These are phyloP conservation scores for Habroteleia sp. DNA, from an alignment of 2,888 invertebrate species.

Conservation along the genomic window DNA sequence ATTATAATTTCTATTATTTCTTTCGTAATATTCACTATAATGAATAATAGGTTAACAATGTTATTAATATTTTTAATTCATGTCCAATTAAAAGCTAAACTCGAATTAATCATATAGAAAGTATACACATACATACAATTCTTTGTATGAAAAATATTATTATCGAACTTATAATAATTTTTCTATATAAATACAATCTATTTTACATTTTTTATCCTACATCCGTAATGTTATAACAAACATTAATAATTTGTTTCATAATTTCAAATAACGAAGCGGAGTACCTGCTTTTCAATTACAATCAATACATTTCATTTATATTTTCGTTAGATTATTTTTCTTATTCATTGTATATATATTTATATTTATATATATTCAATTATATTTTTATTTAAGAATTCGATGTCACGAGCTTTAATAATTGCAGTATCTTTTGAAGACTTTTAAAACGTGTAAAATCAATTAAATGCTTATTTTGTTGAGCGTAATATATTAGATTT, in stretches of 20 bases:
- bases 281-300: slow-evolving; percentile 1
- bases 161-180: slow-evolving; percentile 39
- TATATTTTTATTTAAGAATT: slow-evolving; percentile 26
- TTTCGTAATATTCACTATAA: no score
- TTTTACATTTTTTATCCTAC: slow-evolving; percentile 31
- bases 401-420: slow-evolving; percentile 40
- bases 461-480: slow-evolving; percentile 17
- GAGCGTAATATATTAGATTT: slow-evolving; percentile 37
- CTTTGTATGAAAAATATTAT: slow-evolving; percentile 49
- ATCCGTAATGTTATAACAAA: slow-evolving; percentile 20
- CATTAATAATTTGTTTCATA: slow-evolving; percentile 10
- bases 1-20: no score
- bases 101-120: slow-evolving; percentile 13
- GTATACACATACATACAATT: slow-evolving; percentile 40
- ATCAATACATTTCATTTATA: slow-evolving; percentile 3
- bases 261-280: slow-evolving; percentile 6
- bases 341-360: no score
- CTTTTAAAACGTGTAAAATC: slow-evolving; percentile 8
- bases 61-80: no score
- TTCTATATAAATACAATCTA: slow-evolving; percentile 37
- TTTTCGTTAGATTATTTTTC: slow-evolving; percentile 5
- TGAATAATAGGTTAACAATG: no score
- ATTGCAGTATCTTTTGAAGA: slow-evolving; percentile 10
- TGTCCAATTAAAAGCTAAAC: slow-evolving; percentile 16
- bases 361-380: no score